Conservation (phyloP, 2,888 invertebrate genomes). For the Pandemis cinnamomeana region DNA sequence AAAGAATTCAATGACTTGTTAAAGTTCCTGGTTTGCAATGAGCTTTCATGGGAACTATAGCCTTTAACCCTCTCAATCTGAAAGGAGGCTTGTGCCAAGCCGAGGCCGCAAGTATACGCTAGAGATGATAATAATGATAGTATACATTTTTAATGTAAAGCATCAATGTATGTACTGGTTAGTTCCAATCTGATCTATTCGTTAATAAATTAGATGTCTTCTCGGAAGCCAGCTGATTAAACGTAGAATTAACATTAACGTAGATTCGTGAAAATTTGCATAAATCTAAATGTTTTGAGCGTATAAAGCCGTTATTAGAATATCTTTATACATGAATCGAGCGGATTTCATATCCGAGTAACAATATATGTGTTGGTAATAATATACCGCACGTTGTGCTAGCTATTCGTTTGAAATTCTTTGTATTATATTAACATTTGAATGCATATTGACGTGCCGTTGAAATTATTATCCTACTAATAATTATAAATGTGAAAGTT, state of each 20-base stretch:
- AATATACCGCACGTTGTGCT: conserved; percentile 2
- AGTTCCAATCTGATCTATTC: neutral
- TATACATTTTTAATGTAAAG: conserved; percentile 2
- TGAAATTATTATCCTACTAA: conserved; percentile 3
- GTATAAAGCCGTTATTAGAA: neutral
- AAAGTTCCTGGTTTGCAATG: no score
- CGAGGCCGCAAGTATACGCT: no score
- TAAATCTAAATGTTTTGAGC: conserved; percentile 32
- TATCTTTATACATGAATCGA: conserved; percentile 9
- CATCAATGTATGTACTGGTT: neutral
- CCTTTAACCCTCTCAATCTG: no score
- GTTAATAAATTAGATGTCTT: conserved; percentile 4
- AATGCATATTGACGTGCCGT: conserved; percentile 22
- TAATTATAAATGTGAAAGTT: no score
- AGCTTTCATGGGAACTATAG: no score
- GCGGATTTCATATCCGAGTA: conserved; percentile 14
- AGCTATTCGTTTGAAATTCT: conserved; percentile 17
- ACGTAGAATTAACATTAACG: conserved; percentile 28
- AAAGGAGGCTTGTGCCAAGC: no score
- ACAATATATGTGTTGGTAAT: conserved; percentile 17
- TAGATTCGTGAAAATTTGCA: conserved; percentile 30
- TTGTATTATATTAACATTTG: conserved; percentile 27
- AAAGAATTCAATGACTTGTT: no score
- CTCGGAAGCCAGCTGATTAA: conserved; percentile 9
- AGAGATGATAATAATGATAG: no score